A percentile compares a stretch with the other conserved stretches of the same genome.
phyloP scores from a whole-genome alignment of 2,113 vertebrate species.

The Pterocles burchelli region DNA sequence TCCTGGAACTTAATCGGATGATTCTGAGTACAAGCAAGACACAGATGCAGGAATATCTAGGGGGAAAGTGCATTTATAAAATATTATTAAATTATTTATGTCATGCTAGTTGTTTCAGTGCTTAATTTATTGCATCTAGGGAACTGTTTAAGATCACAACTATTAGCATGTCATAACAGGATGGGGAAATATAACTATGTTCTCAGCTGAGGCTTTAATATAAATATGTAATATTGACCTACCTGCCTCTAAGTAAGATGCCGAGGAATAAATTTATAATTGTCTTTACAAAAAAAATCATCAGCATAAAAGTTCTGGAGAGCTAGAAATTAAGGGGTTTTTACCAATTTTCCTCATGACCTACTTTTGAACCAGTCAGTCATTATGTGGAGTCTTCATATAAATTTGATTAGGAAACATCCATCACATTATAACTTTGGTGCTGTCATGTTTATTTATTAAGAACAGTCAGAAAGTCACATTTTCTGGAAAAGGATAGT shows the following conservation, averaged over 20 bases:
- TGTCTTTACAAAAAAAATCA: not conserved
- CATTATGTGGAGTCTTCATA: not conserved
- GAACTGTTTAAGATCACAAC: slow-evolving; percentile 22
- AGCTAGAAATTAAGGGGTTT: not conserved
- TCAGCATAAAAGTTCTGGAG: not conserved
- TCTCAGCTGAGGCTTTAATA: slow-evolving; percentile 16
- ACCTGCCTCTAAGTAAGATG: not conserved
- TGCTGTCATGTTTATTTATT: not conserved
- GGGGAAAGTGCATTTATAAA: slow-evolving; percentile 20
- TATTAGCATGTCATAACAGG: slow-evolving; percentile 20
- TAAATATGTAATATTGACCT: slow-evolving; percentile 17
- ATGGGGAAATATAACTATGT: slow-evolving; percentile 3
- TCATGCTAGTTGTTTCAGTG: not conserved
- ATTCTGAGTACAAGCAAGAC: not conserved
- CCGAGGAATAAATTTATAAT: not conserved
- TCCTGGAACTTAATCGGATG: not conserved
- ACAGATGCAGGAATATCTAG: not conserved
- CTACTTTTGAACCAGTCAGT: not conserved
- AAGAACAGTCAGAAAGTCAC: not conserved
- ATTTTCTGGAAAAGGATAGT: not conserved
- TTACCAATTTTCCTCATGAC: not conserved
- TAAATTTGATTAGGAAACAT: not conserved
- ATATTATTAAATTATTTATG: slow-evolving; percentile 25
- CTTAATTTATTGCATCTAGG: slow-evolving; percentile 15
- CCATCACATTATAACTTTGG: not conserved